Conservation (phyloP, 2,888 invertebrate species). For the Doris montereyensis region DNA sequence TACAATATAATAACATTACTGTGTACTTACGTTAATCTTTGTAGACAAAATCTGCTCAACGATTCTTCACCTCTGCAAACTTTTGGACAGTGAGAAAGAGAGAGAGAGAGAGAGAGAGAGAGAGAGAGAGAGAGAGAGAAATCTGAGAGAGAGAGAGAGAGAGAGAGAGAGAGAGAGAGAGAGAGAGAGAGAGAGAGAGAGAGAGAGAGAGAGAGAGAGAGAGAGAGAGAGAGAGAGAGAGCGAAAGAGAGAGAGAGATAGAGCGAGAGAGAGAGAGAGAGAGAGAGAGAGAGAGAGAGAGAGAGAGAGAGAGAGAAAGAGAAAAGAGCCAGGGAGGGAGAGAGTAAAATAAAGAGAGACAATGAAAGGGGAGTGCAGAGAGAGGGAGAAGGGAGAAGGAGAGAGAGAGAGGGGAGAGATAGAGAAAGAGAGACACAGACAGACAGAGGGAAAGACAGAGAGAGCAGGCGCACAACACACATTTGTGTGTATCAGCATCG, state of each 20-base stretch:
- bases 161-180: slow-evolving; percentile 4
- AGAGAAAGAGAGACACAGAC: not conserved
- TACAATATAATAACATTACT: too few relatives aligned
- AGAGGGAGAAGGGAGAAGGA: not conserved
- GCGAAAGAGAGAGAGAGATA: too few relatives aligned
- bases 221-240: not conserved
- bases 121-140: not conserved
- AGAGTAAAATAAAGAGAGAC: too few relatives aligned
- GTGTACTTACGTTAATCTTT: too few relatives aligned
- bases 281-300: slow-evolving; percentile 12
- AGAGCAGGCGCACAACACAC: not conserved
- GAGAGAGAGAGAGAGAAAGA: not conserved
- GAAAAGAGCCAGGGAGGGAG: too few relatives aligned
- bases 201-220: not conserved
- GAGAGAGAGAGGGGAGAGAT: not conserved
- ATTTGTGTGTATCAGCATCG: too few relatives aligned
- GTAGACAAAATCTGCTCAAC: too few relatives aligned
- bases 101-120: too few relatives aligned
- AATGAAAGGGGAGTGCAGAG: not conserved
- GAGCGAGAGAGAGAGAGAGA: too few relatives aligned
- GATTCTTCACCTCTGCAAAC: too few relatives aligned
- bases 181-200: slow-evolving; percentile 23
- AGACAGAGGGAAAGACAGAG: not conserved
- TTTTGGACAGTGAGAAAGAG: too few relatives aligned
- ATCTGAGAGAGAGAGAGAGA: too few relatives aligned